Evolutionary conservation across 2,797 vertebrate genomes (phyloP), one percentile per base, ranked within the genome.

Genomic region (Manis pentadactyla): DNA sequence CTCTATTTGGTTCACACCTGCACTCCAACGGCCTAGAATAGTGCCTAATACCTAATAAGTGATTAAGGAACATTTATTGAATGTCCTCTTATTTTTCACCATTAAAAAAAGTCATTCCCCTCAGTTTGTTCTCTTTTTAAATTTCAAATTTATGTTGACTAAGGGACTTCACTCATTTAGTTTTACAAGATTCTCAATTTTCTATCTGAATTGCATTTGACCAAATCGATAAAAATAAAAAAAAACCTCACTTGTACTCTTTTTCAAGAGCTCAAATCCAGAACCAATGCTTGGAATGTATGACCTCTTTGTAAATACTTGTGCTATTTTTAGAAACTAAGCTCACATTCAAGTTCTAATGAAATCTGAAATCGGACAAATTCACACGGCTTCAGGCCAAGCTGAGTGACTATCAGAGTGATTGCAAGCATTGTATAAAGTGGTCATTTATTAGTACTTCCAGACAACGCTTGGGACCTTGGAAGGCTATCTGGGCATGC

Each of bases 291-390:
- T 93, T 90, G 18, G 9, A 63, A 27, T 78, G 18, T 10, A 34
- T 11, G 2, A 39, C 15, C 77, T 57, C 51, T 89, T 68, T 75
- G 77, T 75, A 78, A 77, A 55, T 10, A 90, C 25, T 39, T 77
- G 10, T 87, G 68, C 63, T 31, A 75, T 77, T 95, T 87, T n/a
- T 63, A 92, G 84, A 91, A 49, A 18, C n/a, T 88, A 93, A 78
- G 13, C 23, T 83, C 39, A 79, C 5, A 31, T 92, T 87, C 94
- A 66, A 61, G 59, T 61, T 96, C 96, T 91, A 96, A 87, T 53
- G 59, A 91, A 93, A 84, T 17, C 63, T 84, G 29, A 96, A 83
- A 81, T 63, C 91, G 51, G 25, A 42, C 19, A 78, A 83, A 93
- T 46, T 74, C 42, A 6, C 37, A 17, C 7, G 63, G 71, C 53